Evolutionary conservation across 2,888 invertebrate species (phyloP).

Genomic region (Phengaris alcon): DNA sequence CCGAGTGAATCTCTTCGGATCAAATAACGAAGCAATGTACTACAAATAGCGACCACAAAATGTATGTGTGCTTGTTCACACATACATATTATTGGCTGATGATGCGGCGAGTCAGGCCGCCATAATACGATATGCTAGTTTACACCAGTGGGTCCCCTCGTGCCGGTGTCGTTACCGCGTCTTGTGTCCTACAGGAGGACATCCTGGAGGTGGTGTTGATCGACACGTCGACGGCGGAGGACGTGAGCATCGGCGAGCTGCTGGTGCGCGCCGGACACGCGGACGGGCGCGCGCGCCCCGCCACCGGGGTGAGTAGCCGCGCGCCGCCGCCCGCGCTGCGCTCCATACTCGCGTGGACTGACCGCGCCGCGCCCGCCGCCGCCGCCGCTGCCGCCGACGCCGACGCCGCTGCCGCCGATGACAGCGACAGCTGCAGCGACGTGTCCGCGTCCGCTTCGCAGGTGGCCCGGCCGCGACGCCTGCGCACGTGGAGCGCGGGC

Average conservation of each 20-base stretch:
- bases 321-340: conserved; percentile 9
- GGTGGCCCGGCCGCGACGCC: conserved; percentile 38
- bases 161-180: not conserved
- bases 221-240: conserved; percentile 69
- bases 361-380: conserved; percentile 31
- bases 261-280: conserved; percentile 75
- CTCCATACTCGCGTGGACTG: conserved; percentile 6
- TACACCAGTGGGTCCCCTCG: too few relatives aligned
- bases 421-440: conserved; percentile 42
- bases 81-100: too few relatives aligned
- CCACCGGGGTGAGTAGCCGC: conserved; percentile 53
- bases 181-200: conserved; percentile 45
- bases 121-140: too few relatives aligned
- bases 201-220: conserved; percentile 68
- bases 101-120: too few relatives aligned
- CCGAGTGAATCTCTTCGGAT: too few relatives aligned
- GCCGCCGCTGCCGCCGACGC: conserved; percentile 35
- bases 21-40: too few relatives aligned
- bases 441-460: conserved; percentile 56
- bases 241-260: conserved; percentile 70
- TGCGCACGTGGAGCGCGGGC: conserved; percentile 30
- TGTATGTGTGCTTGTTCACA: too few relatives aligned
- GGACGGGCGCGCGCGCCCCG: conserved; percentile 50
- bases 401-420: conserved; percentile 32
- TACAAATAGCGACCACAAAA: too few relatives aligned